Evolutionary conservation across 2,797 vertebrate species (phyloP), one percentile per base, ranked within the genome.

Genomic region (Chloroceryle inda): DNA sequence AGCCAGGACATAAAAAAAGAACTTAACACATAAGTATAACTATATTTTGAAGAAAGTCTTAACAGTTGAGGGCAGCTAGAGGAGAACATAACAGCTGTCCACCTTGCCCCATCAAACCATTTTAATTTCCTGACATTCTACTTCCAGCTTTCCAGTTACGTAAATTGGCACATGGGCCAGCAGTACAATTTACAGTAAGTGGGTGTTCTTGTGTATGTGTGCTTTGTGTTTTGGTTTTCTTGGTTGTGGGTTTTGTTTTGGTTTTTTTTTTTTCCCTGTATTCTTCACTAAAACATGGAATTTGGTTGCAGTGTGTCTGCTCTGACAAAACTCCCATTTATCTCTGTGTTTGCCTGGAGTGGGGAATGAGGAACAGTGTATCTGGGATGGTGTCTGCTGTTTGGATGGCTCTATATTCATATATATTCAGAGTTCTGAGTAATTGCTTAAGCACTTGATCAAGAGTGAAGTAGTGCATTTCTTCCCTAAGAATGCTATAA

Each of bases 81-180:
- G 53, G 21, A 69, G 59, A 73, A 10, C 3, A 1, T 1, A 50
- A 7, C 3, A 92, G 26, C 21, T 62, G 55, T 58, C 19, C 7
- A 40, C 14, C 10, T 40, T 72, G 62, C 38, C 31, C 27, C 13
- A 42, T 29, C 31, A 58, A 81, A 75, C 31, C 31, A 24, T 58
- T 92, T 82, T 75, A 52, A 89, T 55, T 68, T 72, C 53, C 55
- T 90, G 67, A 31, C 23, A 47, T 73, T 12, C 23, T 75, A 1
- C 35, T 94, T 95, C 37, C 92, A 97, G 93, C 80, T 85, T 40
- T n/a, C 83, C 3, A 5, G 6, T 37, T 75, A 22, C 0, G 0
- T 14, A 49, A 26, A 29, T 0, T 2, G 21, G 16, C 31, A 17
- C 13, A 0, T 5, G 20, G 14, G 16, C 13, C 4, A 0, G 58